phyloP scores from a whole-genome alignment of 2,888 invertebrate species.

The Melieria omissa region DNA sequence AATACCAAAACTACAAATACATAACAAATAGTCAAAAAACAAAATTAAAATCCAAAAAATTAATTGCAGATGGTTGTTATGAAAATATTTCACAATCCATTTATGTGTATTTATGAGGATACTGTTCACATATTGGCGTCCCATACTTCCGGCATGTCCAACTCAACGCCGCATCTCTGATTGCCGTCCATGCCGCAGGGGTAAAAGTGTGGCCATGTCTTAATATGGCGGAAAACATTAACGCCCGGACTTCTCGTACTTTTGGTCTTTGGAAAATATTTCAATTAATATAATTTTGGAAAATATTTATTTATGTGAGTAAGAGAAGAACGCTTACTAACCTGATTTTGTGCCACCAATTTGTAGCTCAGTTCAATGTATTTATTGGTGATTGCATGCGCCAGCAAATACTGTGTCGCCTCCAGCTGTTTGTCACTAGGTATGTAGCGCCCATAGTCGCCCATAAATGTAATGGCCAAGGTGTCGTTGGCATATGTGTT shows the following conservation, averaged over 20 bases:
- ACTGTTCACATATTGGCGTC: slow-evolving; percentile 49
- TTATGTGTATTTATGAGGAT: background rate
- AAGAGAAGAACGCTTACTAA: slow-evolving; percentile 39
- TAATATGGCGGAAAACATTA: slow-evolving; percentile 67
- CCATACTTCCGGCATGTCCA: slow-evolving; percentile 60
- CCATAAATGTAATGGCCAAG: slow-evolving; percentile 69
- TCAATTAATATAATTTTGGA: background rate
- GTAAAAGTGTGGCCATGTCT: slow-evolving; percentile 68
- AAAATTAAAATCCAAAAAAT: too few relatives aligned
- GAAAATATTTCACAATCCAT: slow-evolving; percentile 1
- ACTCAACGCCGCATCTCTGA: slow-evolving; percentile 59
- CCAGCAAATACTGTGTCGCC: slow-evolving; percentile 66
- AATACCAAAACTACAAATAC: background rate
- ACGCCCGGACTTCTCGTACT: slow-evolving; percentile 68
- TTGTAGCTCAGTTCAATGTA: slow-evolving; percentile 67
- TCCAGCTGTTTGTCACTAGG: slow-evolving; percentile 67
- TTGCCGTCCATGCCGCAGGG: slow-evolving; percentile 56
- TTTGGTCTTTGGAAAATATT: slow-evolving; percentile 59
- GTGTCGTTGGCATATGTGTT: slow-evolving; percentile 69
- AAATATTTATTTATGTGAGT: background rate
- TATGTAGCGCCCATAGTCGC: slow-evolving; percentile 66
- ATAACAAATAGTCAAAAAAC: background rate
- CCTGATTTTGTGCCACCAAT: slow-evolving; percentile 70
- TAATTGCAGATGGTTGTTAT: background rate
- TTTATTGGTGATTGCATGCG: slow-evolving; percentile 64